Base-by-base conservation (phyloP, 1,140 invertebrate species). In the Acromyrmex charruanus region DNA sequence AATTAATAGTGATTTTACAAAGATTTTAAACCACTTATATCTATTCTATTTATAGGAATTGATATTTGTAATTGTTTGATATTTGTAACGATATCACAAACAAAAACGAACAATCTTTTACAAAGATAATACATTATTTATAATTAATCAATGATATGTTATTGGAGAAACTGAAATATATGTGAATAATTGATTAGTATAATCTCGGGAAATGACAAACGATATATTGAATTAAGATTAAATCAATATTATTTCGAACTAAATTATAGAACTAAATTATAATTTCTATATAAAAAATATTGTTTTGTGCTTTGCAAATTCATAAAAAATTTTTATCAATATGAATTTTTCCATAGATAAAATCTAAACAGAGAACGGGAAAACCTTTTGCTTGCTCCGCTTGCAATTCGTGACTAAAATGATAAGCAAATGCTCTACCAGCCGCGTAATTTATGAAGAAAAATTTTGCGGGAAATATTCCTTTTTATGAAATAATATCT, bases 351-450 rank as follows among this genome's bases (percentile, higher is more conserved):
- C 2, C 14, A 25, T 21, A 14, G 21, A 6, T 53, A 9, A 12
- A 74, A 61, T 82, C 12, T n/a, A 82, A 55, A 55, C 3, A 10
- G 63, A 16, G 14, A 71, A 39, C 18, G 31, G 61, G 28, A 2
- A 35, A 61, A 75, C 4, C 31, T 25, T 35, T 31, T n/a, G 6
- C 18, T n/a, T 69, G 28, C 25, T 58, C 18, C 10, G 10, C 21
- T 59, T 31, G 51, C 16, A 71, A 31, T 61, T 74, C 39, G 39
- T 74, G 69, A 84, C 55, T 51, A 49, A 75, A 84, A 84, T 84
- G 55, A 61, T 74, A 84, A 61, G 55, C 55, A 74, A 74, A 84
- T 59, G 53, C 4, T 61, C n/a, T 10, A 49, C 51, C 53, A 28
- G 5, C 1, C 49, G 21, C 6, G 25, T 31, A 35, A 84, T 84